Evolutionary conservation across 2,113 vertebrate species (phyloP).

Genomic region (Pangasianodon hypophthalmus): DNA sequence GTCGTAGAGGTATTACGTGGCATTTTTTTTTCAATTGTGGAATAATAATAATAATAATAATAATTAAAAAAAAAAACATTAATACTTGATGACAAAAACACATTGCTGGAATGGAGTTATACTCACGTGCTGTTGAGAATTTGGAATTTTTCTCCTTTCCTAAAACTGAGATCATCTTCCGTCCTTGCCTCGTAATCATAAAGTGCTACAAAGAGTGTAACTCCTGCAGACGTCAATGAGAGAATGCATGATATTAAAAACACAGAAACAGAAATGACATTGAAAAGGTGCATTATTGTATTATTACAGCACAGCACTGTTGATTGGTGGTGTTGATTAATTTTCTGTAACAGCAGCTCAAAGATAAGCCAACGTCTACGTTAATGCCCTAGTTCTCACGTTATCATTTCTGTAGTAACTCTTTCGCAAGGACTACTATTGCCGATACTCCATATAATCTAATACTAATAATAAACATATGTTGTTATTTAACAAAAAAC

Average conservation of each 20-base stretch:
- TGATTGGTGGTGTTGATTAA: not conserved
- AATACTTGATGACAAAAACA: too few species aligned
- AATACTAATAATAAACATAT: not conserved
- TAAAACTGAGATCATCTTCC: constrained; percentile 98
- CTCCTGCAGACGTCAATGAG: constrained; percentile 76
- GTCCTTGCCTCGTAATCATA: constrained; percentile 98
- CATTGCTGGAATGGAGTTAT: constrained; percentile 29
- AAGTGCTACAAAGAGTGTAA: constrained; percentile 98
- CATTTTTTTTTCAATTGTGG: not conserved
- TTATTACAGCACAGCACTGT: not conserved
- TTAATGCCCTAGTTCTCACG: not conserved
- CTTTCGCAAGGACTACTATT: too few species aligned
- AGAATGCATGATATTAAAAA: not conserved
- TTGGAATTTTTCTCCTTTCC: constrained; percentile 99
- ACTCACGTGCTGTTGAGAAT: constrained; percentile 99
- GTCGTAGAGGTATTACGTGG: too few species aligned
- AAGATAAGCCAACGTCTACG: not conserved
- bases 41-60: not conserved
- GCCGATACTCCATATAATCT: too few species aligned
- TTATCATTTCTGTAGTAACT: too few species aligned
- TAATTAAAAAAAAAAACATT: not conserved
- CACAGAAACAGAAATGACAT: not conserved
- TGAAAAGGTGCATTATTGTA: not conserved
- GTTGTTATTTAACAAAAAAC: not conserved
- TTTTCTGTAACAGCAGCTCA: not conserved